Base-by-base conservation (phyloP, 1,140 invertebrate species). In the Papilio aristodemus region DNA sequence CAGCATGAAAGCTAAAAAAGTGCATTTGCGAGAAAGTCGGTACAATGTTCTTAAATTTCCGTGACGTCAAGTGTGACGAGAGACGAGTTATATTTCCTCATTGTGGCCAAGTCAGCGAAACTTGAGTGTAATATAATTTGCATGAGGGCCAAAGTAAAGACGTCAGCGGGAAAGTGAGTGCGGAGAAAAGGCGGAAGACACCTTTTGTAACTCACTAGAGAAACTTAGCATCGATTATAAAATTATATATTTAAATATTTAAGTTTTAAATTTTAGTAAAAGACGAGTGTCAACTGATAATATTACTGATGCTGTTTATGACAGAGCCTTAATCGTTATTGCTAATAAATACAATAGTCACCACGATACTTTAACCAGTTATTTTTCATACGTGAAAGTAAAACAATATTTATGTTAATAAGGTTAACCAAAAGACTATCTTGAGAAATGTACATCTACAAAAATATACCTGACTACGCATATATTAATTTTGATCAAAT, bases 41-140 rank as follows among this genome's bases (percentile, higher is more conserved):
- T 66, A 66, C 63, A 50, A 66, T 66, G 63, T 66, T 66, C 59
- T 68, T 71, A 54, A 68, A 71, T 59, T 71, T 71, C 71, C 67
- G 62, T 71, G 69, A 57, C 54, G 62, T 71, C 70, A 63, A 62
- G 41, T 50, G 63, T 73, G 74, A 80, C 80, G 85, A 83, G 78
- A 81, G 76, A 81, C 77, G 70, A 79, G 80, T 83, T 81, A 85
- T 84, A 78, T 78, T 81, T 79, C 76, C 76, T 78, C 79, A 80
- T 75, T 79, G 76, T 85, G 78, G 76, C 76, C 75, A 83, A 84
- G 81, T 88, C 85, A 84, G 84, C 84, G 78, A 85, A 87, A 86
- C 83, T 87, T 81, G 78, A 87, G 78, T 83, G 81, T 85, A 88
- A 88, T 87, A 84, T 85, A 85, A 90, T 90, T 90, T 88, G 81